These are phyloP conservation scores for Lepidotrigona ventralis DNA, from an alignment of 1,140 invertebrate species.

Conservation along the genomic window DNA sequence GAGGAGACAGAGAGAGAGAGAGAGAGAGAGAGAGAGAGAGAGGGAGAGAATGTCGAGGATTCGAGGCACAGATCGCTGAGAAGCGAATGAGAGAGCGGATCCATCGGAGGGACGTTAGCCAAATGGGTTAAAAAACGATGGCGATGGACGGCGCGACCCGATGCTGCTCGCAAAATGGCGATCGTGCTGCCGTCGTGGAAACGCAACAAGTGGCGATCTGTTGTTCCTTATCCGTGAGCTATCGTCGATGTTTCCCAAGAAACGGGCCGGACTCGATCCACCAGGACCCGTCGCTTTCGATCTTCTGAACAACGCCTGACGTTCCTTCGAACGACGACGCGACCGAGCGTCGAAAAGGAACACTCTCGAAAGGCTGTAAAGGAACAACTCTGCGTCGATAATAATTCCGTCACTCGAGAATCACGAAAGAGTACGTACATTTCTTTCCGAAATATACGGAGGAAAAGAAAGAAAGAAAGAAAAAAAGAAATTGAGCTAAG, in stretches of 20 bases:
- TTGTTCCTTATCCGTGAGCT: conserved; percentile 32
- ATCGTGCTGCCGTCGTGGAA: conserved; percentile 56
- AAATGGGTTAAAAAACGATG: conserved; percentile 71
- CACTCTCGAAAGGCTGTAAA: neutral
- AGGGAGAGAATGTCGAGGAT: conserved; percentile 8
- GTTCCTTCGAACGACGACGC: neutral
- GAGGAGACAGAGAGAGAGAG: too few relatives aligned
- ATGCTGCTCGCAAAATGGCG: conserved; percentile 68
- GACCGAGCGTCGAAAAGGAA: too few relatives aligned
- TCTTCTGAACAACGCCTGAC: neutral
- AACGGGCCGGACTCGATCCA: conserved; percentile 50
- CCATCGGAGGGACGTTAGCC: conserved; percentile 7
- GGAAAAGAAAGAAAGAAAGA: too few relatives aligned
- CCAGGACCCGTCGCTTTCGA: conserved; percentile 33
- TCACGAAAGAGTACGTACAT: too few relatives aligned
- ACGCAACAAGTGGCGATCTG: conserved; percentile 68
- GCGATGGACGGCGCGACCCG: conserved; percentile 59
- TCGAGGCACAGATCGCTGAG: neutral
- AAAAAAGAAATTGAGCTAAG: too few relatives aligned
- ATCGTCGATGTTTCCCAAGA: conserved; percentile 51
- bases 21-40: too few relatives aligned
- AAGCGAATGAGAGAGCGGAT: neutral
- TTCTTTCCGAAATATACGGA: too few relatives aligned
- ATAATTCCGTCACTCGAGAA: too few relatives aligned
- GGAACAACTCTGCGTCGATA: neutral